A percentile compares a stretch with the other conserved stretches of the same genome.
These are phyloP conservation scores for Cassiopea xamachana DNA, from an alignment of 30 jellyfish, hydroid and myxozoan genomes.

Conservation along the genomic window DNA sequence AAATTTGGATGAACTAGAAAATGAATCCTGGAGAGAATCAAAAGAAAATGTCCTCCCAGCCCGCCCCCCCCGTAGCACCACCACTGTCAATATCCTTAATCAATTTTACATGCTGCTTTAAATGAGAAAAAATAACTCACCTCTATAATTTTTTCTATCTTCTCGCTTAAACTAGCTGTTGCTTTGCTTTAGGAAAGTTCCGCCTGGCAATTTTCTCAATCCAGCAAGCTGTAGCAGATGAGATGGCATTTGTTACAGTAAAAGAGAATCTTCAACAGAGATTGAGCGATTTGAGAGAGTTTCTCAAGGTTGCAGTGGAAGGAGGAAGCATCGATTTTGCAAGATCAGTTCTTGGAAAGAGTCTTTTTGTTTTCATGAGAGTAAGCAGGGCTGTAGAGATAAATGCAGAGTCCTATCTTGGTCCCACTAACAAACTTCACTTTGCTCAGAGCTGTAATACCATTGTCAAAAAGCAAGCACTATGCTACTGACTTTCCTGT, in stretches of 20 bases:
- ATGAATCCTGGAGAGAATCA: no score
- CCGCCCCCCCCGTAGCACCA: no score
- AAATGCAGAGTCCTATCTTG: not conserved
- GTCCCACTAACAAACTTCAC: no score
- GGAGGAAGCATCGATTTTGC: conserved; percentile 96
- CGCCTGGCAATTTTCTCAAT: conserved; percentile 80
- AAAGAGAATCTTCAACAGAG: conserved; percentile 67
- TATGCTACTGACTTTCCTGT: no score
- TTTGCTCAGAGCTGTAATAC: no score
- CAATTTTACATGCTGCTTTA: no score
- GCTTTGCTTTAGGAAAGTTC: conserved; percentile 66
- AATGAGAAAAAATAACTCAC: not conserved
- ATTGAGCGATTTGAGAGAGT: conserved; percentile 59
- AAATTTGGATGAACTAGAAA: no score
- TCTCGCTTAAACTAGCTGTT: not conserved
- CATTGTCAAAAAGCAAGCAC: no score
- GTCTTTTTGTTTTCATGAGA: conserved; percentile 73
- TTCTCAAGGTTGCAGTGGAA: conserved; percentile 76
- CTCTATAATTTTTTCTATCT: not conserved
- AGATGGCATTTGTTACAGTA: conserved; percentile 56
- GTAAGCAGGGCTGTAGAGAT: conserved; percentile 15
- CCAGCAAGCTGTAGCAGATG: conserved; percentile 87
- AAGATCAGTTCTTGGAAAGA: conserved; percentile 76
- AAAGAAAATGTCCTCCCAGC: no score
- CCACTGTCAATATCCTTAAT: no score